Evolutionary conservation across 2,113 vertebrate genomes (phyloP), one percentile per base, ranked within the genome.

Genomic region (Centropus bengalensis): DNA sequence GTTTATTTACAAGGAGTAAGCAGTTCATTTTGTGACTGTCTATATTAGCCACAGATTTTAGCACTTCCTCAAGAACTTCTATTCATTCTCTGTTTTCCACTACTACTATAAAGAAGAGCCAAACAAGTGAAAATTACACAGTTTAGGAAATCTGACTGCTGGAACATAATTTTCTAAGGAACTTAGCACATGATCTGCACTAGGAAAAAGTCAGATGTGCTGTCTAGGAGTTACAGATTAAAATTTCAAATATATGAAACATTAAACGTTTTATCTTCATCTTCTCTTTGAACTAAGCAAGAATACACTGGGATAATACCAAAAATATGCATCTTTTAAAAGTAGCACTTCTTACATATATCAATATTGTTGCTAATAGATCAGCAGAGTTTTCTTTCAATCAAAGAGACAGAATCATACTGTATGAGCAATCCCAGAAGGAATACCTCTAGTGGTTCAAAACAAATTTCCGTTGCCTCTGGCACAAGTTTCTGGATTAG

Each of bases 401-500:
- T 91, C 89, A 96, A 55, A 88, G 84, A 95, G 80, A 89, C 89
- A 96, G 94, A 97, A 96, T 97, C 86, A 93, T 85, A 76, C 82
- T 9, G 4, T 86, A 84, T 67, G 64, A 94, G 62, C 68, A 90
- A 63, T 96, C 94, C 92, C 92, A 92, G 82, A 97, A 97, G 93
- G 88, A 96, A 96, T 82, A 71, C 76, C 74, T 95, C 95, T 73
- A 79, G 88, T 92, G 92, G 71, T 95, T 94, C 94, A 96, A 95
- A 97, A 94, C 73, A 51, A 94, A 96, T 94, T 96, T 97, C 79
- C 42, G 36, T 94, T 92, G 93, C 95, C 87, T 86, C 91, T 93
- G 92, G 91, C 95, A 86, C 27, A 55, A 88, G 90, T 93, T 96
- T 96, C 93, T 47, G 23, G 82, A 96, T 97, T 97, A 98, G 81